A percentile compares a stretch with the other conserved stretches of the same genome.
These are phyloP conservation scores for Maniola jurtina DNA, from an alignment of 1,140 invertebrate genomes.

Conservation along the genomic window DNA sequence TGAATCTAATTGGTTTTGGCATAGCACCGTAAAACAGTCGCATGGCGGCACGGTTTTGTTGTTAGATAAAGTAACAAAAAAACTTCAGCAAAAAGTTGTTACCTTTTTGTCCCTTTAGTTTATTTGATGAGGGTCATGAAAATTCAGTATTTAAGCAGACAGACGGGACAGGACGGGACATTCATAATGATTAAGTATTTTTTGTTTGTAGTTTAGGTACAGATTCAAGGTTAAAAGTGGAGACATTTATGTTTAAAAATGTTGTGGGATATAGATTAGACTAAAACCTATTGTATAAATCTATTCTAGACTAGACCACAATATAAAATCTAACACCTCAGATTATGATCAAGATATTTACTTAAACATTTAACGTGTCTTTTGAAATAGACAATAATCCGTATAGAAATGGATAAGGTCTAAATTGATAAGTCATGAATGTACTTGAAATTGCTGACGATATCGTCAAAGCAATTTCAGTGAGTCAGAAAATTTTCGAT, in stretches of 20 bases:
- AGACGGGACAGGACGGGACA: too few relatives aligned
- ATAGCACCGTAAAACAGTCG: neutral
- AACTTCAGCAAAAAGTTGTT: neutral
- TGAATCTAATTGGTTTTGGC: neutral
- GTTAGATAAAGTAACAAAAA: neutral
- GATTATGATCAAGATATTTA: slow-evolving; percentile 1
- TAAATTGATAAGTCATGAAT: neutral
- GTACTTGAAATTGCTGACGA: neutral
- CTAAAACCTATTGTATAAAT: neutral
- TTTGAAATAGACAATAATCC: neutral
- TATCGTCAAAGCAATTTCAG: neutral
- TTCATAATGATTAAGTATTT: too few relatives aligned
- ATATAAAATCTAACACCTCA: neutral
- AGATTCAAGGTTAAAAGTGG: too few relatives aligned
- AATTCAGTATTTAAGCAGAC: too few relatives aligned
- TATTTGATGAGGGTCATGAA: neutral
- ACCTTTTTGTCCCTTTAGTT: neutral
- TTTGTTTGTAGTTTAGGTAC: too few relatives aligned
- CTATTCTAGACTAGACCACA: neutral
- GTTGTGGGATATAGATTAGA: neutral
- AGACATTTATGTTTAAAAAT: neutral
- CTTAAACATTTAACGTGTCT: neutral
- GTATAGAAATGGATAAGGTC: neutral
- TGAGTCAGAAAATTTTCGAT: slow-evolving; percentile 1
- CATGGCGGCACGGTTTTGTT: neutral